Conservation (phyloP, 2,113 vertebrate species). For the Cephalopholis sonnerati region DNA sequence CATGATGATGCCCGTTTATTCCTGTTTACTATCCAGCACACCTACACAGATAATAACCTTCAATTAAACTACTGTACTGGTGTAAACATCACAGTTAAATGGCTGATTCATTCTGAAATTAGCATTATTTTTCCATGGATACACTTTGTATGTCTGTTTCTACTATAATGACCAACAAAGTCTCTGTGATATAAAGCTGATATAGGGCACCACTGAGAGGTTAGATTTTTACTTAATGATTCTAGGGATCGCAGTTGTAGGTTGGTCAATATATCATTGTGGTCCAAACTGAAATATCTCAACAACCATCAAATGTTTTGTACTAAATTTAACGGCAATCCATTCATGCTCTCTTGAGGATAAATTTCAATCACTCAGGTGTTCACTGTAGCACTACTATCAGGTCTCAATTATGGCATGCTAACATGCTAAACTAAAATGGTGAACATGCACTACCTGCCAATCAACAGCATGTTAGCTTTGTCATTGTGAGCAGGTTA, state of each 20-base stretch:
- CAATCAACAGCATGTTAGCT: neutral
- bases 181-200: no score
- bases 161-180: neutral
- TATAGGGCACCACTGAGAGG: no score
- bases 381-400: no score
- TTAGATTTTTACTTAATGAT: neutral
- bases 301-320: neutral
- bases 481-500: neutral
- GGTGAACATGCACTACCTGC: neutral
- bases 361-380: neutral
- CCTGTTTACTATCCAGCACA: constrained; percentile 37
- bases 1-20: constrained; percentile 9
- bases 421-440: neutral
- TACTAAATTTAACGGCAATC: neutral
- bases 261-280: neutral
- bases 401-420: neutral
- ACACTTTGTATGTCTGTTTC: neutral
- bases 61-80: constrained; percentile 29
- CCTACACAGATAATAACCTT: constrained; percentile 45
- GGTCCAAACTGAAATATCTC: neutral
- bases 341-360: neutral
- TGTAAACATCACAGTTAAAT: constrained; percentile 24
- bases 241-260: neutral
- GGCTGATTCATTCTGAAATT: neutral
- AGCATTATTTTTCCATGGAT: constrained; percentile 8